phyloP scores from a whole-genome alignment of 1,140 invertebrate genomes.

The Drosophila fuyamai region DNA sequence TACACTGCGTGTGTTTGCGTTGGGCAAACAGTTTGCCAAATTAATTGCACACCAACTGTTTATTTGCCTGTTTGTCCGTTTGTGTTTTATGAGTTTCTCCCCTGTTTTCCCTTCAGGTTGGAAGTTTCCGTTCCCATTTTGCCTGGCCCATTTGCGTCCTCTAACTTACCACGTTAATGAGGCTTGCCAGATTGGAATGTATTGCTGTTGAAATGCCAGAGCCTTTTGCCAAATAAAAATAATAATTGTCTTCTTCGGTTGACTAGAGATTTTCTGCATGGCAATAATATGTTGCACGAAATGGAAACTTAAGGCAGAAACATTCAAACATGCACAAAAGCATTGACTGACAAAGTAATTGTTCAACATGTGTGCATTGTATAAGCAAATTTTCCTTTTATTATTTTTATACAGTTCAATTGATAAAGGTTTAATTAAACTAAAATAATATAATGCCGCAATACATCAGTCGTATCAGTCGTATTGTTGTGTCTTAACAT shows the following conservation, averaged over 20 bases:
- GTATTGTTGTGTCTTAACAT: too few species aligned
- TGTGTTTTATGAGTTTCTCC: slow-evolving; percentile 48
- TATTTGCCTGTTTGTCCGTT: slow-evolving; percentile 60
- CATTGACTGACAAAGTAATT: background rate
- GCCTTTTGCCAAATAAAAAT: slow-evolving; percentile 14
- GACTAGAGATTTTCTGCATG: slow-evolving; percentile 10
- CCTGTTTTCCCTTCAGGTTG: slow-evolving; percentile 21
- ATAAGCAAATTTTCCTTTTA: too few species aligned
- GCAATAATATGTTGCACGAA: background rate
- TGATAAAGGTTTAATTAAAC: too few species aligned
- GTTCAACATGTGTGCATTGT: background rate
- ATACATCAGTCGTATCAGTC: too few species aligned
- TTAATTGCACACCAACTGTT: slow-evolving; percentile 81
- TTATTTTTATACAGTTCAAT: too few species aligned
- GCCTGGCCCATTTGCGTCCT: slow-evolving; percentile 18
- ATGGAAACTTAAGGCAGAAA: background rate
- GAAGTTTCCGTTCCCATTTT: slow-evolving; percentile 23
- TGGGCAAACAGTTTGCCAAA: slow-evolving; percentile 79
- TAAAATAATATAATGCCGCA: too few species aligned
- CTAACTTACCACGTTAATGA: slow-evolving; percentile 27
- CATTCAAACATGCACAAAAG: background rate
- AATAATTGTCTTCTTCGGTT: slow-evolving; percentile 19
- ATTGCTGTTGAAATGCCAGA: slow-evolving; percentile 11
- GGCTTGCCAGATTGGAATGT: slow-evolving; percentile 21
- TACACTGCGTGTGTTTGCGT: slow-evolving; percentile 42